Evolutionary conservation across 2,888 invertebrate genomes (phyloP).

Genomic region (Epirrhoe tristata): DNA sequence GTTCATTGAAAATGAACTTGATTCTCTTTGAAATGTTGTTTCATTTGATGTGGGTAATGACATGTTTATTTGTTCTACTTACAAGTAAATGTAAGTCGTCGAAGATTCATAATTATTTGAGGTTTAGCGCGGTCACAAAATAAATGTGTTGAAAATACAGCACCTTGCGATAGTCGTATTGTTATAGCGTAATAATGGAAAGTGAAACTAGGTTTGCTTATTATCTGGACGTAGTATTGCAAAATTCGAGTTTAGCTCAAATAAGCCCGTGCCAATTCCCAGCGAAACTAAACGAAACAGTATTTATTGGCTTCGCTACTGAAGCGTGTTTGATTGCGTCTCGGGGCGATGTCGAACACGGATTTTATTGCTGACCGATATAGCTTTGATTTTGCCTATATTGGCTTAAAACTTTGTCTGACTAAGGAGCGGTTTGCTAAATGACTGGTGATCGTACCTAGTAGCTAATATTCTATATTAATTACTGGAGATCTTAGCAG

Average conservation of each 20-base stretch:
- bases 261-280: constrained; percentile 8
- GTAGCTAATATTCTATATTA: no score
- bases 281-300: constrained; percentile 29
- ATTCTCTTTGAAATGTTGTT: neutral
- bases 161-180: no score
- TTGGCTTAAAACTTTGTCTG: constrained; percentile 7
- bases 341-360: constrained; percentile 27
- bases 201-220: neutral
- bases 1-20: neutral
- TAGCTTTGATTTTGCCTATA: constrained; percentile 15
- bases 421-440: neutral
- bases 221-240: neutral
- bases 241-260: neutral
- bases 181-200: neutral
- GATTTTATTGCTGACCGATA: constrained; percentile 31
- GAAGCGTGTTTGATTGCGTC: constrained; percentile 38
- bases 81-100: no score
- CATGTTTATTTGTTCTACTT: no score
- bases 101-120: no score
- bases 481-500: no score
- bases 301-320: constrained; percentile 33
- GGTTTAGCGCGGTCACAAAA: no score
- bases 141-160: no score
- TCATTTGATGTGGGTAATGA: neutral
- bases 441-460: neutral